A percentile compares a stretch with the other conserved stretches of the same genome.
Conservation (phyloP, 2,888 invertebrate genomes). For the Halocaridina rubra region DNA sequence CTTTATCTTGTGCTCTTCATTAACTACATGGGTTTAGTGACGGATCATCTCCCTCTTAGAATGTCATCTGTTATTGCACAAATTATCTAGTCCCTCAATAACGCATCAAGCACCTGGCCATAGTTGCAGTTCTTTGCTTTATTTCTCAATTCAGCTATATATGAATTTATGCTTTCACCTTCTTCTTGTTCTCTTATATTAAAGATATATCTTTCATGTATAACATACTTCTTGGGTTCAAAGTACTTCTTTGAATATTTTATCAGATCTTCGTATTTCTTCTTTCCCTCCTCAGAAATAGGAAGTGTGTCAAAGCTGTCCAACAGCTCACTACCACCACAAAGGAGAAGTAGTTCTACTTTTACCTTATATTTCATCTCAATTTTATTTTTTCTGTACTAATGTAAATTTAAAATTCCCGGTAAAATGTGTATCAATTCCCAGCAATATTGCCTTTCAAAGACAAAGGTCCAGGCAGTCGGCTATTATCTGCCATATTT, state of each 20-base stretch:
- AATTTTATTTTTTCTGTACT: not conserved
- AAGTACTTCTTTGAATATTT: not conserved
- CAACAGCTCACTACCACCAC: too few relatives aligned
- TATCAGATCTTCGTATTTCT: not conserved
- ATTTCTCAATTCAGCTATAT: not conserved
- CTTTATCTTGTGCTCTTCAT: too few relatives aligned
- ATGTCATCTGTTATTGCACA: not conserved
- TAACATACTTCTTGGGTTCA: not conserved
- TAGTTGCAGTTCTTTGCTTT: not conserved
- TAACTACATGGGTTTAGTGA: too few relatives aligned
- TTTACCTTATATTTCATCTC: not conserved
- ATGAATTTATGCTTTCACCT: not conserved
- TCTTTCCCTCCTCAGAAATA: not conserved
- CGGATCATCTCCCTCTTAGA: not conserved
- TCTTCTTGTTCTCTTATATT: not conserved
- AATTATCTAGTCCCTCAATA: not conserved
- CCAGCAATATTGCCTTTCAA: not conserved
- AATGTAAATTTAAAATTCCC: not conserved
- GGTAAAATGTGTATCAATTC: not conserved
- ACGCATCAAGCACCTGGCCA: not conserved
- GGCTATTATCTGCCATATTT: too few relatives aligned
- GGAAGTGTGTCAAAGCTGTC: not conserved
- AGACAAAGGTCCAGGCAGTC: not conserved
- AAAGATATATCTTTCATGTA: not conserved
- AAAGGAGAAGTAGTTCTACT: not conserved